Percentiles rank a stretch among this genome's conserved stretches.
These are phyloP conservation scores for Poeciliopsis paucimaculata DNA, from an alignment of 2,797 vertebrate genomes.

Conservation along the genomic window DNA sequence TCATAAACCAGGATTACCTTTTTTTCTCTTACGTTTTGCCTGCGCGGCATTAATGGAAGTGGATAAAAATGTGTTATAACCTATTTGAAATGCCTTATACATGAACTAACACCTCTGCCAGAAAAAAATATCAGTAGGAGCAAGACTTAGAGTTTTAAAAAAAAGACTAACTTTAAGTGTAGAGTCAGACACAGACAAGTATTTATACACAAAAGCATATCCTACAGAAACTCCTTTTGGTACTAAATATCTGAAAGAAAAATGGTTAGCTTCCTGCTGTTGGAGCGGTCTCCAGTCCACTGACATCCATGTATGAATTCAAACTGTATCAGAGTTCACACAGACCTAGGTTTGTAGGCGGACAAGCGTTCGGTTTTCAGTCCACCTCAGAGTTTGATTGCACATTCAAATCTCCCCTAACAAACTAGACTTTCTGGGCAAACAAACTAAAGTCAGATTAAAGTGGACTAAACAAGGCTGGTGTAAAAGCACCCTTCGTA, in stretches of 20 bases:
- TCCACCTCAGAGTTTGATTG: too few relatives aligned
- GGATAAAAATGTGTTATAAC: background rate
- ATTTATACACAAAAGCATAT: background rate
- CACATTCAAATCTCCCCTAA: too few relatives aligned
- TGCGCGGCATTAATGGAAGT: background rate
- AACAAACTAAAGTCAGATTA: too few relatives aligned
- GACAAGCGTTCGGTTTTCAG: too few relatives aligned
- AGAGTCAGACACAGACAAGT: background rate
- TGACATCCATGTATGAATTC: too few relatives aligned
- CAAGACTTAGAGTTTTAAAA: background rate
- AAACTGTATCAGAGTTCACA: too few relatives aligned
- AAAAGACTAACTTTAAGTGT: background rate
- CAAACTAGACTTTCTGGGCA: too few relatives aligned
- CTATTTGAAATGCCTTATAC: background rate
- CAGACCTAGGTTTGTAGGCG: too few relatives aligned
- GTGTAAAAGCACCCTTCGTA: too few relatives aligned
- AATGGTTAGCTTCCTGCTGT: background rate
- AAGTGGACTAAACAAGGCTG: too few relatives aligned
- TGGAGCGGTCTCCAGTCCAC: too few relatives aligned
- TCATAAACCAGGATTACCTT: background rate
- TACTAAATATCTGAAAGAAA: background rate
- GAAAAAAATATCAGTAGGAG: background rate
- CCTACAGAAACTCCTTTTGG: background rate
- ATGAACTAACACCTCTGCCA: background rate
- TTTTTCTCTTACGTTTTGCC: background rate